Conservation (phyloP, 2,797 vertebrate genomes). For the Anomalospiza imberbis region DNA sequence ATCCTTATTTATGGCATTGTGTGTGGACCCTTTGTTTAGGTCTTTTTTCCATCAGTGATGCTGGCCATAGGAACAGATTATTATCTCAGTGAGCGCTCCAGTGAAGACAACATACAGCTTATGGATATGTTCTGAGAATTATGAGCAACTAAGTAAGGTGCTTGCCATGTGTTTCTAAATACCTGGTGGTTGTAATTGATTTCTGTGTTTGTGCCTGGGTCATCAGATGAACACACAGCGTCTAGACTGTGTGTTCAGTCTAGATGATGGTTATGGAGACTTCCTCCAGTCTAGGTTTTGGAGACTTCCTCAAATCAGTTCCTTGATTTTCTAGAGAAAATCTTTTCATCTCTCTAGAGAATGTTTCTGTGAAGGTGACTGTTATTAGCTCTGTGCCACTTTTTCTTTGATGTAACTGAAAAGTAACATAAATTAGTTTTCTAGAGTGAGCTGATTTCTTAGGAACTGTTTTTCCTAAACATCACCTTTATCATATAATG, state of each 20-base stretch:
- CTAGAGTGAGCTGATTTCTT: not conserved
- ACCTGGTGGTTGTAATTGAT: not conserved
- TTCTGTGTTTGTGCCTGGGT: not conserved
- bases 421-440: not conserved
- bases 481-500: not conserved
- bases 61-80: not conserved
- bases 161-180: not conserved
- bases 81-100: not conserved
- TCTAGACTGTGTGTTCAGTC: too few species aligned
- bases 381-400: not conserved
- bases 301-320: not conserved
- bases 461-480: not conserved
- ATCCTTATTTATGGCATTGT: not conserved
- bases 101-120: not conserved
- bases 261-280: not conserved
- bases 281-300: not conserved
- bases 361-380: not conserved
- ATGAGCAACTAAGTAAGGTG: not conserved
- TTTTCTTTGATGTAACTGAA: not conserved
- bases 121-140: not conserved
- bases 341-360: not conserved
- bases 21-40: not conserved
- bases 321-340: not conserved
- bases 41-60: not conserved
- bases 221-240: fast-evolving